Percentiles rank a stretch among this genome's conserved stretches.
Evolutionary conservation across 2,113 vertebrate genomes (phyloP).

Genomic region (Spilogale gracilis): DNA sequence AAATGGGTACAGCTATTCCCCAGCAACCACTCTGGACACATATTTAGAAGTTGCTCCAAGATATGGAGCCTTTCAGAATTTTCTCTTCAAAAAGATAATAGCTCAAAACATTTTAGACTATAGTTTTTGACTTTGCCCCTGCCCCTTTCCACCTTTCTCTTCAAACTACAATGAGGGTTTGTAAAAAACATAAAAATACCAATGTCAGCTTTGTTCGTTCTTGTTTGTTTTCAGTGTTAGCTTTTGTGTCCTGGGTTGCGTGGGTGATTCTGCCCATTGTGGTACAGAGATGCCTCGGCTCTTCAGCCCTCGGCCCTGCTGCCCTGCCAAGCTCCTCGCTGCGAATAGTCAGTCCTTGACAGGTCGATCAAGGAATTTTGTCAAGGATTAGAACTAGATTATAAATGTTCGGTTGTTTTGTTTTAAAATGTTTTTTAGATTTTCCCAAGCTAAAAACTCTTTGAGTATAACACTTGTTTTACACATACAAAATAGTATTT

Average conservation of each 20-base stretch:
- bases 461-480: background rate
- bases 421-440: slow-evolving; percentile 22
- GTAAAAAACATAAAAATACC: background rate
- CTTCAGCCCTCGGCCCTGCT: rapidly evolving
- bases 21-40: background rate
- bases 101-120: slow-evolving; percentile 21
- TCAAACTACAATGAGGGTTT: background rate
- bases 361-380: background rate
- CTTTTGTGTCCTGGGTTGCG: background rate
- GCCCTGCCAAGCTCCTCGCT: background rate
- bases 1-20: background rate
- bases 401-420: slow-evolving; percentile 2
- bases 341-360: background rate
- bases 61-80: background rate
- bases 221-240: background rate
- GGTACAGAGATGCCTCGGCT: background rate
- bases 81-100: background rate
- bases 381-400: background rate
- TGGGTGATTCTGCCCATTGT: background rate
- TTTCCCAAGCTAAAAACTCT: background rate
- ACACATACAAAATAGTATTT: background rate
- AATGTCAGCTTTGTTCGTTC: background rate
- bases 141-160: background rate
- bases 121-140: background rate
- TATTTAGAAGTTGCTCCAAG: background rate